Base-by-base conservation (phyloP, 2,113 vertebrate genomes). In the Benitochromis conjunctus region DNA sequence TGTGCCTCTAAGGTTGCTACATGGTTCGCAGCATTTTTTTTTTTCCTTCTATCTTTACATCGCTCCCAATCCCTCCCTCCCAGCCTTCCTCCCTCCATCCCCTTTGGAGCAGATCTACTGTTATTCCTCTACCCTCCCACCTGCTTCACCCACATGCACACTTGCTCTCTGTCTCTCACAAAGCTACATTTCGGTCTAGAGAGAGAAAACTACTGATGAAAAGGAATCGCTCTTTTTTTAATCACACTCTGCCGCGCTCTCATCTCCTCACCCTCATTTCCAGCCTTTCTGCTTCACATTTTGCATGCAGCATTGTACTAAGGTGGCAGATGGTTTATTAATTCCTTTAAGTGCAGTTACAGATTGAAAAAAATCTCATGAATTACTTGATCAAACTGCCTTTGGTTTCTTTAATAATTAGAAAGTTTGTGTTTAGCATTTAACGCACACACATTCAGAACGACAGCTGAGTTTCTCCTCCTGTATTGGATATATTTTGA, bases 71-170 rank as follows among this genome's bases (percentile, higher is more conserved):
- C 66, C 66, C 56, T 86, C 60, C 4, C 79, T 92, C 79, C 9
- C 26, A 10, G 31, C 55, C 46, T 26, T 82, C 79, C 69, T 62
- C 60, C 55, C 36, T 84, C 79, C 71, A 29, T 53, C 64, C 62
- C 24, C 66, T 86, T 83, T 9, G 38, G 91, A 93, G 85, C 89
- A 94, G 90, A 92, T 94, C 92, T 69, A 94, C 91, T 93, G 92
- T 93, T 94, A 85, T 94, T 92, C 82, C 86, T 89, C 88, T 91
- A 74, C 88, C 92, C 90, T 95, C 93, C 92, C 94, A 94, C 94
- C 88, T 92, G 87, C 83, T 93, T 94, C 93, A 93, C 93, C 93
- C 93, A 95, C 92, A 93, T 90, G 71, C 89, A 92, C 86, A 89
- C 92, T 89, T 71, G 88, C 92, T 89, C 89, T 84, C 86, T 81